Evolutionary conservation across 2,113 vertebrate species (phyloP), one percentile per base, ranked within the genome.

Genomic region (Hydropotes inermis): DNA sequence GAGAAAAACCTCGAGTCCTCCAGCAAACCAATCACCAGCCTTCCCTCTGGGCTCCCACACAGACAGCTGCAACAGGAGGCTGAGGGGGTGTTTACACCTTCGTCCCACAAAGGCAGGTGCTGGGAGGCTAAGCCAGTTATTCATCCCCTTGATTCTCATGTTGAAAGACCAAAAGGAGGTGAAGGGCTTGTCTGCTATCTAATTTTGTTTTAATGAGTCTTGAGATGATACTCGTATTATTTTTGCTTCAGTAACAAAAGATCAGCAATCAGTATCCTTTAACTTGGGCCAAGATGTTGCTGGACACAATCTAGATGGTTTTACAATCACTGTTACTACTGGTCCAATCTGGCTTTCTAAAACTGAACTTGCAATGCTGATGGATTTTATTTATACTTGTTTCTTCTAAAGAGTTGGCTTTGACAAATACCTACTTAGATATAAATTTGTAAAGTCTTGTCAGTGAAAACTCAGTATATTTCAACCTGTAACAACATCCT

Each of bases 331-430:
- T 74, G 17, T 58, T 89, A 55, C 95, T 57, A 83, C 16, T 82
- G 45, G 86, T 39, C 55, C 50, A 86, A 43, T 27, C 4, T 30
- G 92, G 74, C n/a, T 78, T 88, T 96, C 84, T 67, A 58, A 97
- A 86, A 85, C 76, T 70, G 83, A 96, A 67, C 81, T 50, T 57
- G 57, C 60, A 92, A 12, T 79, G 87, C 52, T 61, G 74, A 78
- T 7, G 52, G 60, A n/a, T 91, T 83, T 33, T 87, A 84, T 79
- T 60, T 97, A 36, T 57, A 70, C 70, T 89, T 78, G 28, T 33
- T 92, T 92, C 88, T 97, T 94, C 79, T 85, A 30, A 89, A 84
- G 87, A 70, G 17, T 33, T 67, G 54, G 90, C 88, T 91, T 95
- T 86, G 50, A 91, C 23, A 95, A 47, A 33, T 76, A 85, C 19